Percentiles rank a stretch among this genome's conserved stretches.
Evolutionary conservation across 2,113 vertebrate species (phyloP).

Genomic region (Oreotrochilus melanogaster): DNA sequence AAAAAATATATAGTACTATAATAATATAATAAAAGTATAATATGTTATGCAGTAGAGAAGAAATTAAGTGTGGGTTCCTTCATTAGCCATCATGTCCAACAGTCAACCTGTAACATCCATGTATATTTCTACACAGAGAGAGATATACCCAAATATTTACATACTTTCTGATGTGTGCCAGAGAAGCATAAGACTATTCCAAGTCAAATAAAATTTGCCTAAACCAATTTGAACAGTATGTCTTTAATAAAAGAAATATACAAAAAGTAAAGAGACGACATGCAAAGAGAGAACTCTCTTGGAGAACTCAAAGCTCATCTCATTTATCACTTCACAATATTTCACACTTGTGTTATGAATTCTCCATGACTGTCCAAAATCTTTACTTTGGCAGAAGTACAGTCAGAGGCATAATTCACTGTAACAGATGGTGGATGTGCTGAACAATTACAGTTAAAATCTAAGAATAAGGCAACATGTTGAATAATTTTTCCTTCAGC

Average conservation of each 20-base stretch:
- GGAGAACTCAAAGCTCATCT: background rate
- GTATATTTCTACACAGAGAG: background rate
- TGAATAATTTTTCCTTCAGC: slow-evolving; percentile 21
- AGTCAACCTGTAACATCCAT: background rate
- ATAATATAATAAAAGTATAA: background rate
- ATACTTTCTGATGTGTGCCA: background rate
- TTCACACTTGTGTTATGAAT: background rate
- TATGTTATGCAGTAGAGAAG: background rate
- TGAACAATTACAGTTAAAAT: slow-evolving; percentile 32
- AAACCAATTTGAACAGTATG: background rate
- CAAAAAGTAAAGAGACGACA: background rate
- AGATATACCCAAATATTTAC: background rate
- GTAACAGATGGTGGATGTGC: background rate
- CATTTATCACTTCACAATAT: background rate
- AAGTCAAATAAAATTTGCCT: background rate
- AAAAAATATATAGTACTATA: background rate
- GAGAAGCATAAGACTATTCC: background rate
- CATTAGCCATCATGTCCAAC: background rate
- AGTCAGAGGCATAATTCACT: slow-evolving; percentile 27
- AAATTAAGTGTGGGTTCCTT: background rate
- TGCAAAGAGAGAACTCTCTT: too few species aligned
- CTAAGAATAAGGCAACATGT: background rate
- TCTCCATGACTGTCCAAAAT: background rate
- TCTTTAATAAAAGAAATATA: background rate
- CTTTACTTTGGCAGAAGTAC: slow-evolving; percentile 12